These are phyloP conservation scores for Drosophila kepulauana DNA, from an alignment of 1,140 invertebrate species.

Conservation along the genomic window DNA sequence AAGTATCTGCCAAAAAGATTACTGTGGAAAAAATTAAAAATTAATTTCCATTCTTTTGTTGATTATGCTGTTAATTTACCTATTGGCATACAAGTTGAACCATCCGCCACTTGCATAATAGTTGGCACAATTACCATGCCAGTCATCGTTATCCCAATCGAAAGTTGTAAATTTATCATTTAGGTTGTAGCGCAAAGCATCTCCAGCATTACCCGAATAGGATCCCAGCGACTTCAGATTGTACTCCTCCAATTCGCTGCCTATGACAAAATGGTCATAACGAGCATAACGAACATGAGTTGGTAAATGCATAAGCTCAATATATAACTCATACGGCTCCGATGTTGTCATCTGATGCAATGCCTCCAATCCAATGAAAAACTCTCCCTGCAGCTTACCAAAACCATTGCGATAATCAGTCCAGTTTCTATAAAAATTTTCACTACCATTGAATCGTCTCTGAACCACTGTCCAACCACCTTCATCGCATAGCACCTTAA, in stretches of 20 bases:
- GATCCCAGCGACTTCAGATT: slow-evolving; percentile 87
- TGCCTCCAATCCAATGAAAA: slow-evolving; percentile 35
- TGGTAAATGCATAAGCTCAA: slow-evolving; percentile 88
- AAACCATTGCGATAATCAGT: slow-evolving; percentile 18
- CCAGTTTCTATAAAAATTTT: slow-evolving; percentile 29
- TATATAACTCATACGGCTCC: slow-evolving; percentile 63
- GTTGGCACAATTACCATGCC: slow-evolving; percentile 88
- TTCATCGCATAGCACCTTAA: slow-evolving; percentile 19
- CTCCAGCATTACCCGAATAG: slow-evolving; percentile 88
- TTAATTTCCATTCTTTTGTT: neutral
- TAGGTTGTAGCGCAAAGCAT: slow-evolving; percentile 89
- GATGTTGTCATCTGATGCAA: slow-evolving; percentile 29
- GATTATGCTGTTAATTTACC: slow-evolving; percentile 17
- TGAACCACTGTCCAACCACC: slow-evolving; percentile 24
- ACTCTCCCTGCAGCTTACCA: slow-evolving; percentile 20
- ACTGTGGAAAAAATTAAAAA: slow-evolving; percentile 28
- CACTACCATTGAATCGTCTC: slow-evolving; percentile 18
- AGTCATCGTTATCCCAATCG: slow-evolving; percentile 89
- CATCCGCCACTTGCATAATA: slow-evolving; percentile 88
- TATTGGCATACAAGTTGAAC: slow-evolving; percentile 85
- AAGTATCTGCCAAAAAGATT: slow-evolving; percentile 43
- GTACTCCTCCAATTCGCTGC: slow-evolving; percentile 88
- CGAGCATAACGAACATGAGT: slow-evolving; percentile 86
- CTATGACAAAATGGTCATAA: slow-evolving; percentile 89
- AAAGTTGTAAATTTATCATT: slow-evolving; percentile 89